Conservation (phyloP, 2,797 vertebrate species). For the Pseudochromis fuscus region DNA sequence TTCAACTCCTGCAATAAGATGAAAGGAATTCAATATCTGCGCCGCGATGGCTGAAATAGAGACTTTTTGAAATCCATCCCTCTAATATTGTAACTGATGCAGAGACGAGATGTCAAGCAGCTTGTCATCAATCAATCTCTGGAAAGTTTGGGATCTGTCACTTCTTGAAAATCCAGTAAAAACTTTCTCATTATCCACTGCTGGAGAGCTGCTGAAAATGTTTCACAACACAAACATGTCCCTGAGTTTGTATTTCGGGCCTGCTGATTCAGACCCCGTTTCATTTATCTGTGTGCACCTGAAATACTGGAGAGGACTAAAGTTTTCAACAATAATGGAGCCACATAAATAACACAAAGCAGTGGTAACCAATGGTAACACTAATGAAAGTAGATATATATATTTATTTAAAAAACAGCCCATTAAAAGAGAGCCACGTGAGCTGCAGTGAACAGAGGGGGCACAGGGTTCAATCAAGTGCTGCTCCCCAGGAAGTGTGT, state of each 20-base stretch:
- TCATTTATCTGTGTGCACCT: conserved; percentile 12
- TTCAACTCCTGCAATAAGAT: not conserved
- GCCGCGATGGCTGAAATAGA: not conserved
- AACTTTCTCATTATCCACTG: not conserved
- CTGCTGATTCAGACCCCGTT: not conserved
- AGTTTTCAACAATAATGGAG: conserved; percentile 27
- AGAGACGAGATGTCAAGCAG: not conserved
- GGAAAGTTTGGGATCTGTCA: no score
- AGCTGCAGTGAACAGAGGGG: conserved; percentile 23
- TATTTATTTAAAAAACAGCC: conserved; percentile 14
- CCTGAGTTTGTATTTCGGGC: not conserved
- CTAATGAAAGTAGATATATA: conserved; percentile 36
- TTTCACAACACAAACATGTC: not conserved
- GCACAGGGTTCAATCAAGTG: conserved; percentile 56
- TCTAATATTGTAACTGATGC: not conserved
- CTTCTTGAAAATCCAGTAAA: no score
- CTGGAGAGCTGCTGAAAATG: not conserved
- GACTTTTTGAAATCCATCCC: not conserved
- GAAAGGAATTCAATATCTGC: not conserved
- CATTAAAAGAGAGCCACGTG: conserved; percentile 35
- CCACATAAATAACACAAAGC: conserved; percentile 20
- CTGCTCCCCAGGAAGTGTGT: conserved; percentile 60
- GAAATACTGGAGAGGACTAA: conserved; percentile 15
- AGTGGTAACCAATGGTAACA: conserved; percentile 48
- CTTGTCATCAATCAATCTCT: no score